Percentiles rank a stretch among this genome's conserved stretches.
phyloP scores from a whole-genome alignment of 2,888 invertebrate genomes.

The Tholera decimalis region DNA sequence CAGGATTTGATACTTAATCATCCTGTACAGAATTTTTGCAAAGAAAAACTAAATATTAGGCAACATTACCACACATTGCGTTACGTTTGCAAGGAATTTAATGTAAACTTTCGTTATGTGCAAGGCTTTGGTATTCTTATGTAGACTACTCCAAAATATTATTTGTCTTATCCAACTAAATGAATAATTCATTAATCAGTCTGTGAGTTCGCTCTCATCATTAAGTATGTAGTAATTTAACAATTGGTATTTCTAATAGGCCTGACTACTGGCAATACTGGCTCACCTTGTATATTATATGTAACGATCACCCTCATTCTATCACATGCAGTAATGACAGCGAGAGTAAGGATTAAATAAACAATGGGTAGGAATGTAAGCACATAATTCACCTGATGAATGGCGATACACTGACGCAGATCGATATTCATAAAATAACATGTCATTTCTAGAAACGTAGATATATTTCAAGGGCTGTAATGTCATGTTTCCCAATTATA shows the following conservation, averaged over 20 bases:
- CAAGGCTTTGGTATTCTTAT: background rate
- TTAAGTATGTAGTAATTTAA: background rate
- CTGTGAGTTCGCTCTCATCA: background rate
- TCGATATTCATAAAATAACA: constrained; percentile 9
- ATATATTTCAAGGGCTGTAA: constrained; percentile 42
- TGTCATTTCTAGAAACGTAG: constrained; percentile 26
- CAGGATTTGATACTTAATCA: constrained; percentile 23
- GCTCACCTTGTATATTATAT: background rate
- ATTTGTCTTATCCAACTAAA: background rate
- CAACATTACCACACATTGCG: constrained; percentile 10
- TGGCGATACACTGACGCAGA: constrained; percentile 9
- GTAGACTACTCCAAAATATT: background rate
- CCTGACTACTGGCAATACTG: background rate
- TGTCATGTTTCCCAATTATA: constrained; percentile 45
- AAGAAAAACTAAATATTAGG: constrained; percentile 18
- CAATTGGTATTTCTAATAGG: background rate
- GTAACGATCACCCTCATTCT: constrained; percentile 4
- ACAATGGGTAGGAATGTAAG: constrained; percentile 7
- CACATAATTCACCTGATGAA: constrained; percentile 14
- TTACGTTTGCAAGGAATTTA: constrained; percentile 14
- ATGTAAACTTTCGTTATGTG: constrained; percentile 6
- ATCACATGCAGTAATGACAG: constrained; percentile 21
- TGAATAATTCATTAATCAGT: constrained; percentile 4
- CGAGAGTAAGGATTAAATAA: constrained; percentile 19
- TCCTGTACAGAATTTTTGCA: constrained; percentile 19